Conservation (phyloP, 1,140 invertebrate genomes). For the Argopecten irradians region DNA sequence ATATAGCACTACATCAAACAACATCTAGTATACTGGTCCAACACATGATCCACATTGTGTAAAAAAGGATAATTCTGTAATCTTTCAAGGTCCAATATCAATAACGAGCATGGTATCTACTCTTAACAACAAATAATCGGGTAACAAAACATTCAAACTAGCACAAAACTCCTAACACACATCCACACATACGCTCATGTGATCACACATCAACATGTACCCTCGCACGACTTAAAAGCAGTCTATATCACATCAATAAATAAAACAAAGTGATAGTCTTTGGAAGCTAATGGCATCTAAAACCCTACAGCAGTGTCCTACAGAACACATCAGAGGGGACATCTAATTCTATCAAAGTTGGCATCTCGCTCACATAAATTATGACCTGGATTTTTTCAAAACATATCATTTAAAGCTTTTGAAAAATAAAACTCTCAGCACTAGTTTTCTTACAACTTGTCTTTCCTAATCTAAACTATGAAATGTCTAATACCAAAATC, state of each 20-base stretch:
- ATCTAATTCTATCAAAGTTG: not conserved
- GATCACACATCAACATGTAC: not conserved
- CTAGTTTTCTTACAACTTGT: not conserved
- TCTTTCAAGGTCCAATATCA: too few species aligned
- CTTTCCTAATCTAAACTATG: not conserved
- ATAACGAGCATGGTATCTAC: too few species aligned
- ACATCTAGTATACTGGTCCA: not conserved
- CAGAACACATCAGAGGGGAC: not conserved
- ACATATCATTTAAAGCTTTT: too few species aligned
- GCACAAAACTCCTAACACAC: not conserved
- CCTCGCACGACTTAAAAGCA: not conserved
- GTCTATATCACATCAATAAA: not conserved
- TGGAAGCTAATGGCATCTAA: not conserved
- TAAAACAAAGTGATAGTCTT: not conserved
- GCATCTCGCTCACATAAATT: not conserved
- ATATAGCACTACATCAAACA: not conserved
- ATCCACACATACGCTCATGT: not conserved
- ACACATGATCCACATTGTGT: not conserved
- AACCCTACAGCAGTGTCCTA: not conserved
- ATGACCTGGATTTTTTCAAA: too few species aligned
- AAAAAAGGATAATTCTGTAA: not conserved
- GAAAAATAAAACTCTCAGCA: too few species aligned
- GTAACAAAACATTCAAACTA: not conserved
- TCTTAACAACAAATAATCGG: not conserved
- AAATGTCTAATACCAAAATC: not conserved